Evolutionary conservation across 2,113 vertebrate genomes (phyloP), one percentile per base, ranked within the genome.

Genomic region (Talpa occidentalis): DNA sequence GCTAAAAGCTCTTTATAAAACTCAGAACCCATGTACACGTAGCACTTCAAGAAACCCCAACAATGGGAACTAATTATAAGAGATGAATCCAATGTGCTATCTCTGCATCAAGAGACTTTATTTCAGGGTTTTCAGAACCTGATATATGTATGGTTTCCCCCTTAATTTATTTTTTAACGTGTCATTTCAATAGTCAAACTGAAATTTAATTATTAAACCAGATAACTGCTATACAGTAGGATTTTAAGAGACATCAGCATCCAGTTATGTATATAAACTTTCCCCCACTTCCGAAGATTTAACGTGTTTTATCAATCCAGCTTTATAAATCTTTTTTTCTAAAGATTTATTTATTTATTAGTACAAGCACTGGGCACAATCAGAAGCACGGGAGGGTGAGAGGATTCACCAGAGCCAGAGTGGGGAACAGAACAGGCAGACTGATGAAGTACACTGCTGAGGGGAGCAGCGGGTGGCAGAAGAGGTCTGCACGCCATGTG

Each of bases 161-260:
- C 76, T 56, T 93, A 86, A 84, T 40, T 94, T 83, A 93, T 81
- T 92, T 92, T 93, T 92, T 56, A 94, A 92, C 28, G 81, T 81
- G 37, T 72, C 82, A 86, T 84, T 87, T 88, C n/a, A 67, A 60
- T 5, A 79, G 56, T 81, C 37, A 90, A 92, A 85, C 66, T 88
- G 35, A 81, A 93, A 96, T 74, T 78, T 83, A 94, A 93, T 94
- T 91, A 97, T 66, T 94, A 96, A 83, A 84, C 32, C 44, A 77
- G 70, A 44, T 44, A 44, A 44, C 44, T 44, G 44, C 44, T 44
- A 10, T 44, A 44, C 10, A 49, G 47, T 10, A 77, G 70, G 72
- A 95, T 85, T 89, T 62, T 90, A 77, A 94, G 64, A 90, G 37
- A 56, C 40, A 60, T 24, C 40, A 93, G 30, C 78, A 85, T 42